These are phyloP conservation scores for Biston betularia DNA, from an alignment of 2,888 invertebrate genomes.

Conservation along the genomic window DNA sequence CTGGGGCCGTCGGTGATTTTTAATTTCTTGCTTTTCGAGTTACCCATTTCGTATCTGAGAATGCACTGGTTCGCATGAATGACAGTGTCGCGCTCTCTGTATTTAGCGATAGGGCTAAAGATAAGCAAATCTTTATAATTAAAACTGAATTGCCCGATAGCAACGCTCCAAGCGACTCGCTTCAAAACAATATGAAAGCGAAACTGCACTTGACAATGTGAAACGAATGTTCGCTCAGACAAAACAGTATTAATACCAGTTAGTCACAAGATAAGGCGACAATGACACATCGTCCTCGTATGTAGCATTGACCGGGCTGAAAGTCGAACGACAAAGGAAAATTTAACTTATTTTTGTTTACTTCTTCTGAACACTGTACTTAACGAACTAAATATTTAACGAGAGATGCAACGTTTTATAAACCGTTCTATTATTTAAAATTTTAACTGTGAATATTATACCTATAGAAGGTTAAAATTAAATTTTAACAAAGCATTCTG, in stretches of 20 bases:
- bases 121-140: constrained; percentile 45
- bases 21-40: constrained; percentile 77
- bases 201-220: constrained; percentile 66
- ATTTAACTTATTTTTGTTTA: constrained; percentile 29
- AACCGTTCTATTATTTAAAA: neutral
- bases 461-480: constrained; percentile 1
- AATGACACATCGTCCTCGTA: constrained; percentile 76
- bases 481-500: constrained; percentile 3
- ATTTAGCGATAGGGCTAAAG: constrained; percentile 33
- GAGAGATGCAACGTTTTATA: neutral
- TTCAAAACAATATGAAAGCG: constrained; percentile 67
- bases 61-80: constrained; percentile 49
- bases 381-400: neutral
- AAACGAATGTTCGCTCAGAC: constrained; percentile 56
- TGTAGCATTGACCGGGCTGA: constrained; percentile 64
- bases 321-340: constrained; percentile 42
- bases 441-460: neutral
- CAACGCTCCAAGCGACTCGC: constrained; percentile 56
- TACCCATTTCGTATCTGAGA: constrained; percentile 72
- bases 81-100: constrained; percentile 31
- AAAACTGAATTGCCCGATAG: constrained; percentile 46
- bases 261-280: constrained; percentile 71
- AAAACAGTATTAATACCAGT: constrained; percentile 71
- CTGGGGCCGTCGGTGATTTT: constrained; percentile 68
- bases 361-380: neutral